A percentile compares a stretch with the other conserved stretches of the same genome.
Conservation (phyloP, 53 echinoderm and acorn worm species). For the Henricia sp. region DNA sequence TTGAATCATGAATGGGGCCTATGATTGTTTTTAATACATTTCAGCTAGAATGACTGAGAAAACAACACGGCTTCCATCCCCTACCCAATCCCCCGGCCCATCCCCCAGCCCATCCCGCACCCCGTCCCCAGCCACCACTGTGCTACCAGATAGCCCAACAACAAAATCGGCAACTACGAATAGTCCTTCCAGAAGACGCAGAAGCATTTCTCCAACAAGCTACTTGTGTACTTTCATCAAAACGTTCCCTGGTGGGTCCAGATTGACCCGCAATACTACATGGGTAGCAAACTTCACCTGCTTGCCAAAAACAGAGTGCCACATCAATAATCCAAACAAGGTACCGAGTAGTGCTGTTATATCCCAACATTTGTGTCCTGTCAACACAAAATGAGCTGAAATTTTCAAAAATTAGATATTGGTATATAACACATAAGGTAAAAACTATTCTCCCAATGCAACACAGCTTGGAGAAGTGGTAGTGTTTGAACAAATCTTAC, state of each 20-base stretch:
- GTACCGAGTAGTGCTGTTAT: neutral
- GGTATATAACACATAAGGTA: no score
- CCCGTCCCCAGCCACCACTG: neutral
- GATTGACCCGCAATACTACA: neutral
- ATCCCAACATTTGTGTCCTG: neutral
- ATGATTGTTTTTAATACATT: no score
- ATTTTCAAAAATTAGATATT: neutral
- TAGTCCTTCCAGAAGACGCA: neutral
- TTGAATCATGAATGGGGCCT: no score
- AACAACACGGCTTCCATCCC: neutral
- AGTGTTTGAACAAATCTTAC: no score
- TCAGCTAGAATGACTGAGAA: neutral
- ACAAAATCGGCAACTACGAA: neutral
- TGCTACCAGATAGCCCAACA: neutral
- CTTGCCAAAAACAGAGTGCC: neutral
- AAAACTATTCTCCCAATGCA: no score
- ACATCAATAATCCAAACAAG: no score
- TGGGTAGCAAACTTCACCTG: conserved; percentile 52
- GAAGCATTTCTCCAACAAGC: neutral
- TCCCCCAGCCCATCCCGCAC: neutral
- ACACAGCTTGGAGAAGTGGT: no score
- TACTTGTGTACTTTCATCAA: neutral
- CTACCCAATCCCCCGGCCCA: neutral
- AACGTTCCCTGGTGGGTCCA: neutral
- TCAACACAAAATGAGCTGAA: neutral